Evolutionary conservation across 2,797 vertebrate genomes (phyloP), one percentile per base, ranked within the genome.

Genomic region (Myotis planiceps): DNA sequence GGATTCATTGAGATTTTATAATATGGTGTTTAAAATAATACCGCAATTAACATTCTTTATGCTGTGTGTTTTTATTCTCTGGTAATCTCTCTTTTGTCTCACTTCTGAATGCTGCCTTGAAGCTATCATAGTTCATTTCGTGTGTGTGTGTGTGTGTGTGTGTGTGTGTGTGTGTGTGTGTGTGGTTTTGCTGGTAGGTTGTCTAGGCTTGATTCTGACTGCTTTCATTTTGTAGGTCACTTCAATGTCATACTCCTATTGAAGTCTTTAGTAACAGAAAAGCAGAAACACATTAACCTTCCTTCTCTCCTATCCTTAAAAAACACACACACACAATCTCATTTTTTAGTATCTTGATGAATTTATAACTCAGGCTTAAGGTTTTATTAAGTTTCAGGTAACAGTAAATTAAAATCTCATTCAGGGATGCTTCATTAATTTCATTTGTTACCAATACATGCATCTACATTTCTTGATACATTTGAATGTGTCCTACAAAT

Each of bases 171-270:
- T 37, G 18, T 18, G 39, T 19, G 7, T 0, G 13, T 23, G 4
- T 9, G 42, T 9, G 65, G n/a, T 75, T 83, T 93, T 88, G 25
- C 19, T 13, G 6, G 29, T 87, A 92, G 66, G 27, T 81, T 93
- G 55, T 63, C 53, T n/a, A 68, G 39, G 83, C 23, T 74, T 27
- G 32, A 63, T 90, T 80, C 66, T 81, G 69, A 65, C 39, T 86
- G 76, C n/a, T 96, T 94, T 71, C 93, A 88, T 96, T 98, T 97
- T 97, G 90, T 97, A 98, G 98, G 98, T 98, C 98, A 97, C 63
- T 97, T 94, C 97, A 98, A 98, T 98, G 98, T 98, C 97, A 97
- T 91, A 86, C 93, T 98, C 89, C 37, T 55, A 27, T 63, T 95
- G 78, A 96, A 94, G 96, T 97, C 80, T 97, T 98, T 94, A 97